phyloP scores from a whole-genome alignment of 2,113 vertebrate species.

The Oncorhynchus keta region DNA sequence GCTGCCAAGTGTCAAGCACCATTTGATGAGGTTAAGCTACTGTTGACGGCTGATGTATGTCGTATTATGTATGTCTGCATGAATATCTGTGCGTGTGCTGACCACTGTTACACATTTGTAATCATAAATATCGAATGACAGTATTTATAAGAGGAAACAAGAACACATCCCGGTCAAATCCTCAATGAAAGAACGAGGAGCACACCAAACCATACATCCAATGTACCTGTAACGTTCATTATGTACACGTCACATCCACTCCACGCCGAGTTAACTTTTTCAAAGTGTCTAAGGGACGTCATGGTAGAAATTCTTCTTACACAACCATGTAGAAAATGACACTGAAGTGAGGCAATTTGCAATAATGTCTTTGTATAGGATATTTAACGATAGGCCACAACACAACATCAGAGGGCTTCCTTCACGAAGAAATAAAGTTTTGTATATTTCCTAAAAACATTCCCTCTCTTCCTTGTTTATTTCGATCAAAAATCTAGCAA shows the following conservation, averaged over 20 bases:
- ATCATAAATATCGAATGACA: conserved; percentile 26
- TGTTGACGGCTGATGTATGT: conserved; percentile 22
- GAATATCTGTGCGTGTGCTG: conserved; percentile 6
- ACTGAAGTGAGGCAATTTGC: conserved; percentile 24
- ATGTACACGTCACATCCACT: conserved; percentile 47
- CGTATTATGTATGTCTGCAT: conserved; percentile 7
- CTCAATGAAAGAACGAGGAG: conserved; percentile 39
- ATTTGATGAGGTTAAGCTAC: conserved; percentile 32
- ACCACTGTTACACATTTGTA: conserved; percentile 20
- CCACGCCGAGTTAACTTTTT: conserved; percentile 7
- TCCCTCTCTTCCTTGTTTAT: neutral
- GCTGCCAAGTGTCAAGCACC: conserved; percentile 34
- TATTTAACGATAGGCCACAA: conserved; percentile 2
- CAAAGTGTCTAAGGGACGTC: neutral
- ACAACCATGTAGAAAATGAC: conserved; percentile 40
- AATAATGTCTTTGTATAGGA: conserved; percentile 30
- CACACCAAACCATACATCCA: conserved; percentile 37
- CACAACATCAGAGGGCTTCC: conserved; percentile 6
- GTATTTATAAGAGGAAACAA: conserved; percentile 7
- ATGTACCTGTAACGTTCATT: conserved; percentile 18
- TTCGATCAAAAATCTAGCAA: conserved; percentile 20
- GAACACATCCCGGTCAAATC: conserved; percentile 29
- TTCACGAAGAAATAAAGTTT: neutral
- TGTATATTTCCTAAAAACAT: neutral
- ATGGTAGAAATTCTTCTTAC: neutral